A percentile compares a stretch with the other conserved stretches of the same genome.
These are phyloP conservation scores for Brachionus rotundiformis DNA, from an alignment of 1,140 invertebrate genomes.

Conservation along the genomic window DNA sequence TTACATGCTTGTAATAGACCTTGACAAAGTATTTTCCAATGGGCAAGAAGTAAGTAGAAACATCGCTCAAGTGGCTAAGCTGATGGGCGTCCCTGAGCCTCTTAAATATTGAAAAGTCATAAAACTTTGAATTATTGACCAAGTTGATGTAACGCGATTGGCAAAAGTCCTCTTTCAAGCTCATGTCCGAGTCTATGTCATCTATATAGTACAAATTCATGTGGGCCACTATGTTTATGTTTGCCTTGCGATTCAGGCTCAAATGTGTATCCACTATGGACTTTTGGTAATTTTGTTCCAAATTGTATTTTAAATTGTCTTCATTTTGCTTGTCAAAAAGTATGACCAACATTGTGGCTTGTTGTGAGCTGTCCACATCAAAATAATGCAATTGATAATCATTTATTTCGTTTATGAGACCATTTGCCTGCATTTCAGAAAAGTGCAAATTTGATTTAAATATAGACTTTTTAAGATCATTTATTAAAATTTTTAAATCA, in stretches of 20 bases:
- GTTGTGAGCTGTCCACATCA: background rate
- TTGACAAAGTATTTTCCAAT: constrained; percentile 49
- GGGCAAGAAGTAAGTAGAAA: constrained; percentile 24
- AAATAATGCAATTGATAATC: constrained; percentile 52
- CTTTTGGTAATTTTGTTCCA: constrained; percentile 43
- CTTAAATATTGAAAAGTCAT: constrained; percentile 41
- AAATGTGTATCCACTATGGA: constrained; percentile 27
- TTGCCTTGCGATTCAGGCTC: background rate
- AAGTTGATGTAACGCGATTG: background rate
- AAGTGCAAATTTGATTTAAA: constrained; percentile 31
- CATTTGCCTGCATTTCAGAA: background rate
- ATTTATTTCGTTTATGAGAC: constrained; percentile 42
- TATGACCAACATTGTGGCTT: constrained; percentile 11
- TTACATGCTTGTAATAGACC: constrained; percentile 27
- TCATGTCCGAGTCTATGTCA: constrained; percentile 7
- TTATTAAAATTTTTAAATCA: constrained; percentile 8
- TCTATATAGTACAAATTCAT: constrained; percentile 47
- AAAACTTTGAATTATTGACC: constrained; percentile 37
- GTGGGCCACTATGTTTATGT: constrained; percentile 39
- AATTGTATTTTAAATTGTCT: constrained; percentile 26
- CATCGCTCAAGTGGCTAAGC: constrained; percentile 7
- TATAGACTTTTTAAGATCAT: constrained; percentile 34
- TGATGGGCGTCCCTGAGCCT: background rate
- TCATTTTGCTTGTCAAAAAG: constrained; percentile 50
- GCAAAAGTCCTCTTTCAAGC: constrained; percentile 18